These are phyloP conservation scores for Anarrhichthys ocellatus DNA, from an alignment of 2,113 vertebrate species.

Conservation along the genomic window DNA sequence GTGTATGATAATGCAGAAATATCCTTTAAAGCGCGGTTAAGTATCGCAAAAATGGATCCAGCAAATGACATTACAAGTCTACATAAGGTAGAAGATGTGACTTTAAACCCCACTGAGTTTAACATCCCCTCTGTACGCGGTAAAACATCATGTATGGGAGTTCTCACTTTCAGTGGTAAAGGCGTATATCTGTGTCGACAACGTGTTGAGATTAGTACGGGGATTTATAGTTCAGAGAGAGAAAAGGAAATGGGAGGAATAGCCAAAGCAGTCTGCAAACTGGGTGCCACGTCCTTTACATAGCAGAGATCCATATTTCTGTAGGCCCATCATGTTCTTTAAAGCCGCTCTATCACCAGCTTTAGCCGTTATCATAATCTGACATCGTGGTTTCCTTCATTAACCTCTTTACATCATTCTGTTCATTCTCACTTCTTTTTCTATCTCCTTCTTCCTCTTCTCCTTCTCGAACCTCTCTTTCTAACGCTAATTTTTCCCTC, in stretches of 20 bases:
- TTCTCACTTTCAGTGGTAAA: slow-evolving; percentile 45
- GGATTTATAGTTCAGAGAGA: slow-evolving; percentile 44
- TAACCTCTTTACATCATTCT: slow-evolving; percentile 7
- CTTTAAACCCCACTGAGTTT: slow-evolving; percentile 34
- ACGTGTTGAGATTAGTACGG: slow-evolving; percentile 48
- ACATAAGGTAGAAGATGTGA: slow-evolving; percentile 14
- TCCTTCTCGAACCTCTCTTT: background rate
- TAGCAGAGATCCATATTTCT: slow-evolving; percentile 42
- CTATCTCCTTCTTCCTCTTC: background rate
- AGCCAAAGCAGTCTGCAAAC: slow-evolving; percentile 33
- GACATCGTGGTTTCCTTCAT: background rate
- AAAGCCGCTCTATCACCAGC: slow-evolving; percentile 25
- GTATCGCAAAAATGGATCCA: background rate
- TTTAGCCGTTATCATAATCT: slow-evolving; percentile 12
- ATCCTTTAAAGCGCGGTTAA: background rate
- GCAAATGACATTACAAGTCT: background rate
- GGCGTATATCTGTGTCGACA: slow-evolving; percentile 42
- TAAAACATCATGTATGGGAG: slow-evolving; percentile 27
- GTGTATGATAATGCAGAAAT: background rate
- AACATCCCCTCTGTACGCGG: background rate
- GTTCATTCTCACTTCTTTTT: background rate
- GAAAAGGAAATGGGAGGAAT: slow-evolving; percentile 30
- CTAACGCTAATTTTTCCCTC: background rate
- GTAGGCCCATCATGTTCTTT: slow-evolving; percentile 9
- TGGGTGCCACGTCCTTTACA: slow-evolving; percentile 49